These are phyloP conservation scores for silkworm (Bombyx mori) DNA, from an alignment of 1,140 invertebrate species.

Conservation along the genomic window DNA sequence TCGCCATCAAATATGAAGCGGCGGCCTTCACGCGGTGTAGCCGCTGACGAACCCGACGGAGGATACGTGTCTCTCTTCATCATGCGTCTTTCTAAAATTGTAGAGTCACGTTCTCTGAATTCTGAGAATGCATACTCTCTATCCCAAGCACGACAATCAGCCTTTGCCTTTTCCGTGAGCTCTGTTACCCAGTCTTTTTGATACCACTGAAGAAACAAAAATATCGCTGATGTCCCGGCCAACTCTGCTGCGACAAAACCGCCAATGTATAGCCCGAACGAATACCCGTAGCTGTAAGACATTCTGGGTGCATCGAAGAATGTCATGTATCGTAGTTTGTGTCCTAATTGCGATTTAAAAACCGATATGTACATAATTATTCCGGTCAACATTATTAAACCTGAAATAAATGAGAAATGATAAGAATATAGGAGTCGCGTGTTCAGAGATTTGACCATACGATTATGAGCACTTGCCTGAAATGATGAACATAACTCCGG, in stretches of 20 bases:
- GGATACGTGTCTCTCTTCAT: slow-evolving; percentile 64
- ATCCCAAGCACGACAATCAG: slow-evolving; percentile 61
- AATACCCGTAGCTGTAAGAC: slow-evolving; percentile 89
- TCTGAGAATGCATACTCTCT: slow-evolving; percentile 58
- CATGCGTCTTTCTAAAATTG: slow-evolving; percentile 56
- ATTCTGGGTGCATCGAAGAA: slow-evolving; percentile 83
- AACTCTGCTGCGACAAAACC: slow-evolving; percentile 88
- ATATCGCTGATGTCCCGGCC: slow-evolving; percentile 87
- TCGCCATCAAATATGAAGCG: slow-evolving; percentile 72
- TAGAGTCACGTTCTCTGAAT: slow-evolving; percentile 53
- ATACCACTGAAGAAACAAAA: slow-evolving; percentile 82
- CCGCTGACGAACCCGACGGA: slow-evolving; percentile 62
- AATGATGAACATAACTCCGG: slow-evolving; percentile 80
- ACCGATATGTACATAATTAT: slow-evolving; percentile 94
- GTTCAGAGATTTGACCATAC: background rate
- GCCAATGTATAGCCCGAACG: slow-evolving; percentile 87
- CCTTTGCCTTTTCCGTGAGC: slow-evolving; percentile 60
- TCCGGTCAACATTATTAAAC: slow-evolving; percentile 88
- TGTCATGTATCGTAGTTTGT: slow-evolving; percentile 85
- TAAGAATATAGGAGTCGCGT: background rate
- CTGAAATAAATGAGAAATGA: slow-evolving; percentile 69
- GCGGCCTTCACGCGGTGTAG: slow-evolving; percentile 60
- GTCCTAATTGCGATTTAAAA: slow-evolving; percentile 90
- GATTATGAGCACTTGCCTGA: slow-evolving; percentile 62
- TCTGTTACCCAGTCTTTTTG: slow-evolving; percentile 71